Evolutionary conservation across 2,113 vertebrate genomes (phyloP), one percentile per base, ranked within the genome.

Genomic region (Macrotus californicus): DNA sequence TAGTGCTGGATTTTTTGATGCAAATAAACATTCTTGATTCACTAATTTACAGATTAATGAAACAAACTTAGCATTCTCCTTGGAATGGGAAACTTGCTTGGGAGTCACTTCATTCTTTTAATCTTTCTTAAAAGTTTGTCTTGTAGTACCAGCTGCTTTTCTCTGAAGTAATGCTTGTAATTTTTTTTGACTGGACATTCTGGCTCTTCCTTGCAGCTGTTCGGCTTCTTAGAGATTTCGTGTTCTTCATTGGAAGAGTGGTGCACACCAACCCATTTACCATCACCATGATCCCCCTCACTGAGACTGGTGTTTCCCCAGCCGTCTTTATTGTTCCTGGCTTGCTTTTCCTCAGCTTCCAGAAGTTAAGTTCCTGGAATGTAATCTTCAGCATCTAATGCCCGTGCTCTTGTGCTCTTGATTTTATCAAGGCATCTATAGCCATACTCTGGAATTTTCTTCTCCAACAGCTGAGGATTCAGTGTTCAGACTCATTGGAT

Each of bases 401-500:
- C 88, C 98, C 99, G 6, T 99, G 99, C 41, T 98, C 98, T 41
- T 98, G 98, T 61, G 99, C 98, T 94, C 97, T 98, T 92, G 98
- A 98, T 97, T 99, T 99, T 88, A 94, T 7, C 0, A 98, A 99
- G 1, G 98, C 97, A 97, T 99, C 98, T 0, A 99, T 99, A 79
- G 99, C 98, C 97, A 98, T 99, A 72, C 99, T 99, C 99, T 99
- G 77, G 13, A 99, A 98, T 94, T 98, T 98, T 99, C 97, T 98
- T 99, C 90, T 98, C 98, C 88, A 99, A 96, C 98, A 99, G 99
- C 86, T 99, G 94, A 73, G 99, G 99, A 96, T 99, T 98, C 67
- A 99, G 98, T 18, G 98, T 98, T 93, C 98, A 98, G 98, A 99
- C 99, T 12, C 99, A 98, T 66, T 99, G 99, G 97, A 99, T 99